phyloP scores from a whole-genome alignment of 2,888 invertebrate genomes.

The Apoda limacodes region DNA sequence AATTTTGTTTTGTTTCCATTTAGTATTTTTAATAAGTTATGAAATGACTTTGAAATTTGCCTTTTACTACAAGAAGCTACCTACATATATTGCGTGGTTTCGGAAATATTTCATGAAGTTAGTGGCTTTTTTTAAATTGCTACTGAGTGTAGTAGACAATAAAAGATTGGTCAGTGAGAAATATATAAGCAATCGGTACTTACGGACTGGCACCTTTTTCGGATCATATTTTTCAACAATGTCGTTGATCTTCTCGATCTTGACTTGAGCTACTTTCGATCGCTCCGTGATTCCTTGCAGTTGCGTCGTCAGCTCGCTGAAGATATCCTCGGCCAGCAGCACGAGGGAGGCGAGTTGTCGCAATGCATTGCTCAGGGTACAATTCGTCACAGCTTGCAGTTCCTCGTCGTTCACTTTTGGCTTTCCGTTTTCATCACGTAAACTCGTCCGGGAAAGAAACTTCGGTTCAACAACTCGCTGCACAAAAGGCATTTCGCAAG shows the following conservation, averaged over 20 bases:
- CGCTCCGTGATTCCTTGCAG: conserved; percentile 80
- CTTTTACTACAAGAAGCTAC: too few species aligned
- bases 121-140: too few species aligned
- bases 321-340: conserved; percentile 86
- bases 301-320: conserved; percentile 82
- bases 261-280: conserved; percentile 76
- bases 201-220: conserved; percentile 93
- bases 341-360: conserved; percentile 88
- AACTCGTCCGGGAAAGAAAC: conserved; percentile 77
- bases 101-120: too few species aligned
- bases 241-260: conserved; percentile 77
- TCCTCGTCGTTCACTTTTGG: conserved; percentile 77
- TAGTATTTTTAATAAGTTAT: too few species aligned
- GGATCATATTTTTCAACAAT: conserved; percentile 83
- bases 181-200: conserved; percentile 70
- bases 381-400: conserved; percentile 88
- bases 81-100: conserved; percentile 24
- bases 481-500: conserved; percentile 85
- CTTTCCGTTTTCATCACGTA: conserved; percentile 70
- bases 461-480: conserved; percentile 86
- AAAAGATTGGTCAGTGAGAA: too few species aligned
- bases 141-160: too few species aligned
- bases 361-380: conserved; percentile 85
- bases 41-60: too few species aligned
- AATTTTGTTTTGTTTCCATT: too few species aligned